Conservation (phyloP, 37 sponge, comb jelly and placozoan species). For the Tethya wilhelma region DNA sequence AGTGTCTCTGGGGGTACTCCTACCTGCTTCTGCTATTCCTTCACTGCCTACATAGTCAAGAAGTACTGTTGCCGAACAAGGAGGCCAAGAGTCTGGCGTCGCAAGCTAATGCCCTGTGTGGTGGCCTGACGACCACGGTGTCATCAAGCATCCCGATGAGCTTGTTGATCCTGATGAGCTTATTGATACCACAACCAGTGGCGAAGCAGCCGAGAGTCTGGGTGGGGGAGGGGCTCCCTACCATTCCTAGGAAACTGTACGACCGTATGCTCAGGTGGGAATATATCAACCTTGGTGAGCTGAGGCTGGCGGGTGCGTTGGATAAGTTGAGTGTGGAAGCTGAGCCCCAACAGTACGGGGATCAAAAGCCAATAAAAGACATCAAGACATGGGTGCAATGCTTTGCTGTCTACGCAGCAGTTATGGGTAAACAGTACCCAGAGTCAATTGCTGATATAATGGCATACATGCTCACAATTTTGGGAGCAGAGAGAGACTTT, state of each 20-base stretch:
- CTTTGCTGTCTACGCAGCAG: background rate
- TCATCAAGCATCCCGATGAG: too few species aligned
- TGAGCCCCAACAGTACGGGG: background rate
- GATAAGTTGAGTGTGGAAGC: constrained; percentile 3
- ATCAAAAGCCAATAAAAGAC: constrained; percentile 11
- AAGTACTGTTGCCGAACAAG: too few species aligned
- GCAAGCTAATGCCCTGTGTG: too few species aligned
- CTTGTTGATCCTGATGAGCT: too few species aligned
- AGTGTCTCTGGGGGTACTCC: too few species aligned
- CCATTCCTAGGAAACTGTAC: background rate
- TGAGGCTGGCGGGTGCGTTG: background rate
- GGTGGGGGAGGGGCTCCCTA: background rate
- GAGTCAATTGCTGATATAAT: background rate
- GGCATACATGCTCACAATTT: constrained; percentile 10
- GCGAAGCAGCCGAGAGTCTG: background rate
- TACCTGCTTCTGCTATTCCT: too few species aligned
- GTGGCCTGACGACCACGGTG: too few species aligned
- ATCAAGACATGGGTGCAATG: constrained; percentile 1
- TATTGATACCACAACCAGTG: too few species aligned
- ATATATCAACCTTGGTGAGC: background rate
- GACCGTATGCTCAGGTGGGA: background rate
- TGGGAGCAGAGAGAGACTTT: background rate
- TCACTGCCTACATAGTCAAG: too few species aligned
- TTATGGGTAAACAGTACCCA: background rate
- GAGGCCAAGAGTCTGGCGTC: too few species aligned